These are phyloP conservation scores for Pontoporia blainvillei DNA, from an alignment of 2,113 vertebrate species.

Conservation along the genomic window DNA sequence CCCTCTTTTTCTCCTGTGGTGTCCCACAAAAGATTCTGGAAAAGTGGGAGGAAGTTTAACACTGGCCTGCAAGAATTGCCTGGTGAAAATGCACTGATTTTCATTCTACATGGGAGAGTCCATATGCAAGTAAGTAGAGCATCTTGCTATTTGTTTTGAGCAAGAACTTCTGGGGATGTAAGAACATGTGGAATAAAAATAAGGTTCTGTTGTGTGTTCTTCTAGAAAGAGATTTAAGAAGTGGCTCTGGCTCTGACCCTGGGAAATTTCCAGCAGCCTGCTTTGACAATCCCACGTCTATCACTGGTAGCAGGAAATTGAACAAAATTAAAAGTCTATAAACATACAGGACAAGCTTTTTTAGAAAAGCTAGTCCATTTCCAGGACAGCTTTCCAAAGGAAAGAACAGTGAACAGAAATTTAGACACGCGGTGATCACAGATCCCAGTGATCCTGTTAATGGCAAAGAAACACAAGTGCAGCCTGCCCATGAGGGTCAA, in stretches of 20 bases:
- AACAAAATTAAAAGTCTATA: background rate
- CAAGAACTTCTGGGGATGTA: background rate
- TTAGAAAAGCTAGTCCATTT: background rate
- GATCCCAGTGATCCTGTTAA: background rate
- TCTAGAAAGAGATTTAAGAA: background rate
- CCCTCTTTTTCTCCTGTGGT: background rate
- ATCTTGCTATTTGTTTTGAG: background rate
- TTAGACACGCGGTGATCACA: background rate
- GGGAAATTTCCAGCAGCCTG: background rate
- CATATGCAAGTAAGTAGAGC: fast-evolving
- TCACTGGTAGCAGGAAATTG: background rate
- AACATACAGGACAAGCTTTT: background rate
- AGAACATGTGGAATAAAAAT: background rate
- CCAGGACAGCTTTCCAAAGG: background rate
- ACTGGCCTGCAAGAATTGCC: background rate
- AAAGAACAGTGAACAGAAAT: background rate
- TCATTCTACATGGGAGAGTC: background rate
- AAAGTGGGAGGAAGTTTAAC: background rate
- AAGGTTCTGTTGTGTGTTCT: background rate
- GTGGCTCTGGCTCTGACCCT: background rate
- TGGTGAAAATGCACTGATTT: background rate
- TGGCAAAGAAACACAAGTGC: background rate
- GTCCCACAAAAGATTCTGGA: background rate
- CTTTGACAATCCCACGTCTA: background rate
- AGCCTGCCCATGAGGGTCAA: background rate